Conservation (phyloP, 2,113 vertebrate genomes). For the Dendrocopos noguchii region DNA sequence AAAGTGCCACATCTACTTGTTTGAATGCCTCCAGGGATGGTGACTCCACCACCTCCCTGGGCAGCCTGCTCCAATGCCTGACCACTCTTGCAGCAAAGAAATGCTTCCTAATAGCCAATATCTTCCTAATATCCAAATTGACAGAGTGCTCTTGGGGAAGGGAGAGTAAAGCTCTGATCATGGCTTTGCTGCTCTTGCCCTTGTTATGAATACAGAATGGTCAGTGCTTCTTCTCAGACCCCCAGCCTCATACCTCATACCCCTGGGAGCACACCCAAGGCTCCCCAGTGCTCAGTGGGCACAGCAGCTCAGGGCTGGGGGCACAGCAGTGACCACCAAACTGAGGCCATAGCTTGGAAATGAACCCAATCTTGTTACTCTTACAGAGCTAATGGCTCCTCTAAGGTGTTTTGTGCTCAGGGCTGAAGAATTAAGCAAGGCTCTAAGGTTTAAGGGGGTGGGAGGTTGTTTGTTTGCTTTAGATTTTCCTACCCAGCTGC, state of each 20-base stretch:
- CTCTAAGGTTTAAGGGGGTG: neutral
- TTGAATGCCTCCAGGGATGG: too few relatives aligned
- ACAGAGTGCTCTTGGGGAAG: neutral
- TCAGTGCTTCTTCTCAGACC: neutral
- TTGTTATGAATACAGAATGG: neutral
- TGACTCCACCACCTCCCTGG: too few relatives aligned
- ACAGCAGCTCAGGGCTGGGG: neutral
- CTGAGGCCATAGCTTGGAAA: neutral
- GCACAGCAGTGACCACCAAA: neutral
- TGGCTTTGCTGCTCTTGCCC: neutral
- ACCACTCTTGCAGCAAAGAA: too few relatives aligned
- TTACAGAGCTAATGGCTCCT: neutral
- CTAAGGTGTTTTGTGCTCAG: neutral
- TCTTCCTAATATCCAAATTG: neutral
- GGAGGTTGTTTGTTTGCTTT: conserved; percentile 32
- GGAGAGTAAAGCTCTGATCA: neutral
- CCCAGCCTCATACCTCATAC: rapidly evolving
- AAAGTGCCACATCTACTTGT: too few relatives aligned
- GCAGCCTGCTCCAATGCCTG: too few relatives aligned
- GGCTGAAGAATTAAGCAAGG: neutral
- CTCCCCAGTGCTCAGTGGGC: rapidly evolving
- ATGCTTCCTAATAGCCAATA: too few relatives aligned
- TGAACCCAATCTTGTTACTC: neutral
- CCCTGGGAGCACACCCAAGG: rapidly evolving
- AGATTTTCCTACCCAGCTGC: conserved; percentile 26